Base-by-base conservation (phyloP, 35 echinoderm and acorn worm species). In the Ptychodera flava region DNA sequence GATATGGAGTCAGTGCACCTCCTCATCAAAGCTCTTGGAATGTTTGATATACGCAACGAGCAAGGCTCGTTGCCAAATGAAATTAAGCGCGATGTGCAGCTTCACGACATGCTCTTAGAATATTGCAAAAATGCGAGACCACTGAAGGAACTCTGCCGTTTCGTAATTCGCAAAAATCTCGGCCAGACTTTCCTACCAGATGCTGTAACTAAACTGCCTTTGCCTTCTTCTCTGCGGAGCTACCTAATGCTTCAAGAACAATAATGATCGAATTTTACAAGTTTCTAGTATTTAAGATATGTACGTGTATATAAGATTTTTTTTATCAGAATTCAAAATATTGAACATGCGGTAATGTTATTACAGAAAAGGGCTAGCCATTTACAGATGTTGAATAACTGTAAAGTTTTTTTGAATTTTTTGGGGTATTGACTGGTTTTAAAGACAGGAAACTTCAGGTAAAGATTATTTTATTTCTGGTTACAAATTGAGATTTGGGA, bases 61-160 rank as follows among this genome's bases (percentile, higher is more conserved):
- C 83, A 89, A 22, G 94, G 94, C 12, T 31, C 38, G 28, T 36
- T 99, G 15, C 89, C 96, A 10, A 22, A 81, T 28, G 36, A 79
- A 29, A 88, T 99, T 36, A 38, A 31, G 31, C 80, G 82, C 35
- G 96, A 99, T 38, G 33, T 82, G 12, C 92, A 94, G 29, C 82
- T 99, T 32, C 85, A 82, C 84, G 89, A 90, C 53, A 78, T 94
- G 78, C 35, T 94, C 29, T 76, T 80, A 30, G 86, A 84, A 29
- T 83, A 88, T 6, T 90, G 92, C 31, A 77, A 79, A 78, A 82
- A 86, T 27, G 81, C 90, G 0, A 76, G 92, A 28, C 79, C 85
- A 33, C 82, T 94, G 6, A 81, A 88, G 36, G 92, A 99, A 77
- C 93, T 90, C 16, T 99, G 92, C 81, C 96, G 96, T 30, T 99